These are phyloP conservation scores for Microcebus jonahi DNA, from an alignment of 2,113 vertebrate species.

Conservation along the genomic window DNA sequence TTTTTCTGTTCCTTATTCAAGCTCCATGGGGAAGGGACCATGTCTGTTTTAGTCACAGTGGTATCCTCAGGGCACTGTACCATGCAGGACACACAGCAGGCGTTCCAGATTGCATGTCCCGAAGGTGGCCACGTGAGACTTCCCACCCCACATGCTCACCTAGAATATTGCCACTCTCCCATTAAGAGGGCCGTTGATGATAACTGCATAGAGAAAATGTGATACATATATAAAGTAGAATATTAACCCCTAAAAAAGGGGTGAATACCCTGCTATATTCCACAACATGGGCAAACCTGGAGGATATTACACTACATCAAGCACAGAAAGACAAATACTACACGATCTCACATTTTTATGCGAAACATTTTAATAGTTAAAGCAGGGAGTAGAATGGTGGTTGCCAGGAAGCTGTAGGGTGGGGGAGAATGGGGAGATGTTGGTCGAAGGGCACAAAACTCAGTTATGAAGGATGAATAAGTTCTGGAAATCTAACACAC, in stretches of 20 bases:
- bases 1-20: background rate
- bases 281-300: background rate
- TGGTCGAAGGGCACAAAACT: background rate
- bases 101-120: background rate
- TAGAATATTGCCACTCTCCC: background rate
- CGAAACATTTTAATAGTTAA: background rate
- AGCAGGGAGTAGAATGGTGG: background rate
- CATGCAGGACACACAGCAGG: fast-evolving
- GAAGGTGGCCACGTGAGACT: background rate
- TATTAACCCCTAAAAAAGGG: background rate
- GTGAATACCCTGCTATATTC: background rate
- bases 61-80: background rate
- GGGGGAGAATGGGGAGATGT: background rate
- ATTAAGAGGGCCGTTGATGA: background rate
- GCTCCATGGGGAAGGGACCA: background rate
- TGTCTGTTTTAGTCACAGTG: background rate
- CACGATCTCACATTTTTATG: background rate
- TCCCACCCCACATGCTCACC: background rate
- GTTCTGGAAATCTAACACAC: background rate
- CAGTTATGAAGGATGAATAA: background rate
- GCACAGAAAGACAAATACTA: background rate
- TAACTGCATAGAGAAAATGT: background rate
- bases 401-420: background rate
- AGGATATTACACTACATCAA: background rate
- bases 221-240: background rate